Evolutionary conservation across 2,113 vertebrate species (phyloP).

Genomic region (Phalacrocorax aristotelis): DNA sequence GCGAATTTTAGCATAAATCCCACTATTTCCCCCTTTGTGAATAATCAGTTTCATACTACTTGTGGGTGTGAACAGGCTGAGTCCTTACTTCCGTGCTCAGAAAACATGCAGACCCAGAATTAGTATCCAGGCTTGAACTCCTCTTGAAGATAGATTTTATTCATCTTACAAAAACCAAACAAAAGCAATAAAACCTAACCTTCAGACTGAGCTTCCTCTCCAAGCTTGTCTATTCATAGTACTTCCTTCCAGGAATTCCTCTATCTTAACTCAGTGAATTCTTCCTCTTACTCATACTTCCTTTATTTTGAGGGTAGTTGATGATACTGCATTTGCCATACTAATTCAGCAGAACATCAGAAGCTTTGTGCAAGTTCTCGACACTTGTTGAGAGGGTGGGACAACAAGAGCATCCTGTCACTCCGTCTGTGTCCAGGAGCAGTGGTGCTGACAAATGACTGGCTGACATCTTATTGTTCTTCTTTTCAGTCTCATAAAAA

Average conservation of each 20-base stretch:
- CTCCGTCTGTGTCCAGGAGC: neutral
- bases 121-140: neutral
- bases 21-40: neutral
- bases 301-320: neutral
- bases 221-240: neutral
- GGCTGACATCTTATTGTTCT: neutral
- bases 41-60: neutral
- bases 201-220: neutral
- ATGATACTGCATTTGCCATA: neutral
- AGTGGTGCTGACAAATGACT: neutral
- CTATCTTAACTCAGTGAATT: neutral
- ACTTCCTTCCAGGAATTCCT: conserved; percentile 5
- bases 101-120: neutral
- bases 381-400: neutral
- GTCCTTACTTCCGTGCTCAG: neutral
- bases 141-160: neutral
- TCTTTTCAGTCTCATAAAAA: neutral
- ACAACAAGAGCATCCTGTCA: neutral
- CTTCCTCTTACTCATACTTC: neutral
- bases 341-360: neutral
- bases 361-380: neutral
- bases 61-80: neutral
- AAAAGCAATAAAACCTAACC: neutral
- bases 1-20: neutral
- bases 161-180: neutral